Conservation (phyloP, 2,797 vertebrate genomes). For the Heteromormyrus szaboi region DNA sequence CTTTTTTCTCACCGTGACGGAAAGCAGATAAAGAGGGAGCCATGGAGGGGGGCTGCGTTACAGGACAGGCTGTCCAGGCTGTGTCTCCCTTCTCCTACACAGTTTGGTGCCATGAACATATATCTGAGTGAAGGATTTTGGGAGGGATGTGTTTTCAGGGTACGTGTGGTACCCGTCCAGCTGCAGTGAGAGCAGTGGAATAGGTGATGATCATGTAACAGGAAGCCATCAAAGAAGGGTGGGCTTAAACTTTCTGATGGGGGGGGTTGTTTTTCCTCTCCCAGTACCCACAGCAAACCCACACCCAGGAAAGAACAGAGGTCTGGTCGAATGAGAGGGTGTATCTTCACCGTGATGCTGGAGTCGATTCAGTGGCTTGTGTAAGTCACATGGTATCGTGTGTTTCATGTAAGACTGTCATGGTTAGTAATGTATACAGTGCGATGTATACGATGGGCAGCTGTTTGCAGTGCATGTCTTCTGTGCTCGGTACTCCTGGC, state of each 20-base stretch:
- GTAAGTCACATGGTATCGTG: background rate
- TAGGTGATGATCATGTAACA: background rate
- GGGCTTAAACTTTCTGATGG: background rate
- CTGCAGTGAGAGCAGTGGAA: background rate
- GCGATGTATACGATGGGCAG: background rate
- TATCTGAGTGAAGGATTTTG: background rate
- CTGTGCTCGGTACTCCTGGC: background rate
- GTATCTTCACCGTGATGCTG: background rate
- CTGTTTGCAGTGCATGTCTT: background rate
- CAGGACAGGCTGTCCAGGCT: background rate
- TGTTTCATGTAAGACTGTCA: no score
- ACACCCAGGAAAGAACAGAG: background rate
- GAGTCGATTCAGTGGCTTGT: background rate
- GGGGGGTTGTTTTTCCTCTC: background rate
- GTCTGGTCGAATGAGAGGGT: background rate
- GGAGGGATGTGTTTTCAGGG: background rate
- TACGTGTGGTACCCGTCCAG: background rate
- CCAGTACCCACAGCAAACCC: background rate
- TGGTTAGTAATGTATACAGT: background rate
- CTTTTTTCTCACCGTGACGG: conserved; percentile 15
- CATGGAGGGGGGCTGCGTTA: background rate
- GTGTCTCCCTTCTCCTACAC: no score
- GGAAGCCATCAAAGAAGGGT: background rate
- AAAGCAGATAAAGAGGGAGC: background rate
- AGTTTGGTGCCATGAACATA: background rate